A percentile compares a stretch with the other conserved stretches of the same genome.
phyloP scores from a whole-genome alignment of 2,797 vertebrate genomes.

The Potorous gilbertii region DNA sequence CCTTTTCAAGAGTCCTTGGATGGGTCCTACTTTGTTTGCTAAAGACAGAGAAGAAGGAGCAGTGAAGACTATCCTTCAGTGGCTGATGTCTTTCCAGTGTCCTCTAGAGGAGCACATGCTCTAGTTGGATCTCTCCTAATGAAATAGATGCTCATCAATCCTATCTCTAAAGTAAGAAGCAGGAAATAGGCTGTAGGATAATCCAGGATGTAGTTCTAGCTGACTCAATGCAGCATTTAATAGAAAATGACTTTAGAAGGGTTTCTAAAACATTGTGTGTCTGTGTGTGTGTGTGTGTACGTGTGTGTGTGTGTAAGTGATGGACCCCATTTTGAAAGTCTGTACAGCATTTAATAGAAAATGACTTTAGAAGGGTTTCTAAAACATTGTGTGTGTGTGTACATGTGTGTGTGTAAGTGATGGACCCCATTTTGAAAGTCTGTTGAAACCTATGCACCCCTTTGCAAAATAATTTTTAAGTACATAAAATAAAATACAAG shows the following conservation, averaged over 20 bases:
- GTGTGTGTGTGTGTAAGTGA: neutral
- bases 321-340: neutral
- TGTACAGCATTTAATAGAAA: neutral
- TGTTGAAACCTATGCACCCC: neutral
- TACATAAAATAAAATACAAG: neutral
- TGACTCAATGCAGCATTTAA: neutral
- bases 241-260: neutral
- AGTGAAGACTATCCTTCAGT: conserved; percentile 8
- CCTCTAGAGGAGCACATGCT: neutral
- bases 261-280: neutral
- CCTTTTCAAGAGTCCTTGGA: conserved; percentile 37
- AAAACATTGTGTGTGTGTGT: neutral
- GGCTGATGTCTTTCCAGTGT: conserved; percentile 17
- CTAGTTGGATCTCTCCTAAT: neutral
- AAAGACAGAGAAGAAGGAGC: conserved; percentile 35
- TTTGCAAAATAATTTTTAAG: neutral
- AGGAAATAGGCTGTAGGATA: conserved; percentile 27
- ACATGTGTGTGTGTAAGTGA: neutral
- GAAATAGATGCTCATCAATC: conserved; percentile 17
- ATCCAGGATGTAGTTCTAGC: neutral
- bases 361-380: neutral
- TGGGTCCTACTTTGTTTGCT: conserved; percentile 9
- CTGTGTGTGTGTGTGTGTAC: too few species aligned
- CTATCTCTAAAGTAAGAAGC: conserved; percentile 26
- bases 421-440: neutral